Conservation (phyloP, 2,113 vertebrate genomes). For the Odontophorus gujanensis region DNA sequence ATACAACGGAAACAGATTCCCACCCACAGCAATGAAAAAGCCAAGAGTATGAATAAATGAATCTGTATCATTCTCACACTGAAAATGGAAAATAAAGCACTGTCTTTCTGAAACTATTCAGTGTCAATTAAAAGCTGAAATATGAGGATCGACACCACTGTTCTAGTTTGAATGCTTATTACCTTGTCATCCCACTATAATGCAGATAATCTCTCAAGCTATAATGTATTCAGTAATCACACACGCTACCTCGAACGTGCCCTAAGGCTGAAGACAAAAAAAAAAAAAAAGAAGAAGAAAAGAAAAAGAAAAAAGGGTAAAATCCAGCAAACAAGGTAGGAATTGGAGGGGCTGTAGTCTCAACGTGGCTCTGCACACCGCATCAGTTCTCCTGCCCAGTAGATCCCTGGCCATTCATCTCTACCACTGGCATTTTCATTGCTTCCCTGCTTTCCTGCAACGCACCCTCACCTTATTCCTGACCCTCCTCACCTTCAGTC, state of each 20-base stretch:
- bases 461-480: neutral
- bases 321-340: neutral
- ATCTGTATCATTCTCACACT: neutral
- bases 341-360: neutral
- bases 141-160: neutral
- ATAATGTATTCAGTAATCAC: neutral
- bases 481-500: neutral
- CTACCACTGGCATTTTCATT: neutral
- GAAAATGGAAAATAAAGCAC: neutral
- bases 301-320: neutral
- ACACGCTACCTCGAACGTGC: neutral
- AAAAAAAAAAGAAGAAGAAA: neutral
- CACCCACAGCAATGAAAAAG: neutral
- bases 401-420: neutral
- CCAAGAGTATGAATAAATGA: neutral
- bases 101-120: neutral
- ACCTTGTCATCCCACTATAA: neutral
- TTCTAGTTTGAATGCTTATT: neutral
- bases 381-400: neutral
- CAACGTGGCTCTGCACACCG: neutral
- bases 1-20: neutral
- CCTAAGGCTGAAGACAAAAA: neutral
- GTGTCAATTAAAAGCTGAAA: neutral
- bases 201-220: neutral
- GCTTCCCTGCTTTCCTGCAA: neutral